A percentile compares a stretch with the other conserved stretches of the same genome.
These are phyloP conservation scores for Paracanthobrama guichenoti DNA, from an alignment of 2,113 vertebrate species.

Conservation along the genomic window DNA sequence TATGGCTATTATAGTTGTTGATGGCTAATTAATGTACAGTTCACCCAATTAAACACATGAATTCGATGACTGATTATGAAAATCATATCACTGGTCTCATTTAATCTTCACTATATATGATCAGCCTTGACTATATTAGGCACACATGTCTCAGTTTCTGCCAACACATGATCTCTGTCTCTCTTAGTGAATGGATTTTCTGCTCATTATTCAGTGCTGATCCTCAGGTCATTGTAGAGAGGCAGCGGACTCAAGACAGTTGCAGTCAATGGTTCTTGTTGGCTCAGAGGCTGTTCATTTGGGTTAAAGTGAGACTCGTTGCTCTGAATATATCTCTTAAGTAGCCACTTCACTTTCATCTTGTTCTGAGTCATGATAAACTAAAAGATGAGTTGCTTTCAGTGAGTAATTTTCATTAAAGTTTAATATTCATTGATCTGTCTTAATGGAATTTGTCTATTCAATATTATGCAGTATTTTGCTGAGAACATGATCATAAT, in stretches of 20 bases:
- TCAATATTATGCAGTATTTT: neutral
- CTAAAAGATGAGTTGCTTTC: constrained; percentile 83
- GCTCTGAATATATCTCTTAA: neutral
- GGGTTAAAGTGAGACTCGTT: constrained; percentile 20
- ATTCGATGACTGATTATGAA: too few relatives aligned
- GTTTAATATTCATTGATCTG: neutral
- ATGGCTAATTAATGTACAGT: neutral
- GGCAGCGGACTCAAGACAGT: constrained; percentile 70
- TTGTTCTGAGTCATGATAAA: constrained; percentile 60
- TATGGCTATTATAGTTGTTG: neutral
- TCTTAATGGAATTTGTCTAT: neutral
- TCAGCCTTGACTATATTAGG: neutral
- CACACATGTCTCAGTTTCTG: neutral
- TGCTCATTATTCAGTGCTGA: constrained; percentile 68
- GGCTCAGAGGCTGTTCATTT: constrained; percentile 52
- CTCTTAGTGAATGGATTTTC: constrained; percentile 61
- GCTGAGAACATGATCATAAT: neutral
- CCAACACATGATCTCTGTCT: constrained; percentile 21
- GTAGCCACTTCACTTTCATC: constrained; percentile 31
- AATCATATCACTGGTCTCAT: neutral
- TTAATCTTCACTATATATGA: neutral
- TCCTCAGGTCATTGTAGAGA: constrained; percentile 62
- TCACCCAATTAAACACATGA: neutral
- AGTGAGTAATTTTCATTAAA: constrained; percentile 75
- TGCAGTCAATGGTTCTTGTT: constrained; percentile 67